Percentiles rank a stretch among this genome's conserved stretches.
Evolutionary conservation across 2,113 vertebrate species (phyloP).

Genomic region (Eulemur rufifrons): DNA sequence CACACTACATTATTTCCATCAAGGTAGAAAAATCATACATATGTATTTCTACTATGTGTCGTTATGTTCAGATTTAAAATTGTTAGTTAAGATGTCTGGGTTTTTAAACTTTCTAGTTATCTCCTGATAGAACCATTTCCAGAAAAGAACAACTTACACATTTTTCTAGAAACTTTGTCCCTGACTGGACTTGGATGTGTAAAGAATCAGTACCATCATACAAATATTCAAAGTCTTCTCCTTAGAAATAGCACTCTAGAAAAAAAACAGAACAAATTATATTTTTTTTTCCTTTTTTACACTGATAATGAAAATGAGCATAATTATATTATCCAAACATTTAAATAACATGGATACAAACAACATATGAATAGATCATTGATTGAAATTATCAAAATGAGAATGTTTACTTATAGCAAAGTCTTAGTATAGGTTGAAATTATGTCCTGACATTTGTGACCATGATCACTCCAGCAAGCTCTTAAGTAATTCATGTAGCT

Average conservation of each 20-base stretch:
- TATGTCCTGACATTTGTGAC: slow-evolving; percentile 9
- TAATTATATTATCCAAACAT: not conserved
- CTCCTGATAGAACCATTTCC: not conserved
- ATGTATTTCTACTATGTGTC: not conserved
- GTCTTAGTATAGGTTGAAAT: slow-evolving; percentile 40
- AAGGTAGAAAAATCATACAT: not conserved
- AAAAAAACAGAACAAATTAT: not conserved
- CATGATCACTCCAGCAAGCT: not conserved
- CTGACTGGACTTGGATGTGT: not conserved
- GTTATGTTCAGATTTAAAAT: not conserved
- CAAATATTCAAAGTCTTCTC: not conserved
- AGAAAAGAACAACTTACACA: not conserved
- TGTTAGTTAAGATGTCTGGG: not conserved
- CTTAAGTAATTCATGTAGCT: slow-evolving; percentile 64
- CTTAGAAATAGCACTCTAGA: not conserved
- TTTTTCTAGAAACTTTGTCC: not conserved
- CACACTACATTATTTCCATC: not conserved
- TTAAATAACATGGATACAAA: not conserved
- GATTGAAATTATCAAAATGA: slow-evolving; percentile 53
- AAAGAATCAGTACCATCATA: not conserved
- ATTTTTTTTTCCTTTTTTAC: not conserved
- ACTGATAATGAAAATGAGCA: not conserved
- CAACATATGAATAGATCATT: not conserved
- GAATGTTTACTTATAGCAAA: not conserved
- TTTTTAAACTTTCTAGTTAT: not conserved